These are phyloP conservation scores for Drosophila pruinosa DNA, from an alignment of 1,140 invertebrate species.

Conservation along the genomic window DNA sequence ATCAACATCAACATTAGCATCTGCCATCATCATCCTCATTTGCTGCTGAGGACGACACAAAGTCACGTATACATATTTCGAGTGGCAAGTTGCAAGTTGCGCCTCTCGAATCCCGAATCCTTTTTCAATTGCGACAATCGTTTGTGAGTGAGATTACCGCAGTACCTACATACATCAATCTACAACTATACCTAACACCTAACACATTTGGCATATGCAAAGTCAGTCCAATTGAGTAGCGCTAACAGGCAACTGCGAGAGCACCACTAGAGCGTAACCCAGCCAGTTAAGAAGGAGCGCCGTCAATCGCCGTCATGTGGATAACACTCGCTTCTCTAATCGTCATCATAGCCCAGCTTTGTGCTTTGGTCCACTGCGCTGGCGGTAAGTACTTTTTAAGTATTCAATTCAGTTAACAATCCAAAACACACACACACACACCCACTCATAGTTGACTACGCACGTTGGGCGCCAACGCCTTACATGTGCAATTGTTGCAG, in stretches of 20 bases:
- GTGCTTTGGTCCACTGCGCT: slow-evolving; percentile 53
- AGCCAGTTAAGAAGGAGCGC: slow-evolving; percentile 9
- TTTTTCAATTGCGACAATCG: slow-evolving; percentile 39
- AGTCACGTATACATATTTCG: neutral
- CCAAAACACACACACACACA: neutral
- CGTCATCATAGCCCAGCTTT: slow-evolving; percentile 60
- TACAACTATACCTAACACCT: no score
- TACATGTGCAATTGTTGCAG: neutral
- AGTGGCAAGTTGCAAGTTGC: no score
- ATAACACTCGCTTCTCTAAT: slow-evolving; percentile 44
- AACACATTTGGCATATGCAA: neutral
- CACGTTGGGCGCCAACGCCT: no score
- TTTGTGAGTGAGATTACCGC: slow-evolving; percentile 37
- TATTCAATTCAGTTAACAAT: neutral
- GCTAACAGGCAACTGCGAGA: neutral
- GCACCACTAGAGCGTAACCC: neutral
- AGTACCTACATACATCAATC: neutral
- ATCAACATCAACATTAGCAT: neutral
- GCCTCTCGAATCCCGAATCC: no score
- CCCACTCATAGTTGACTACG: no score
- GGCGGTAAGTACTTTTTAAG: slow-evolving; percentile 74
- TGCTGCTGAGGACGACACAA: slow-evolving; percentile 7
- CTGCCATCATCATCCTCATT: neutral
- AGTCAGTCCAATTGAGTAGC: neutral
- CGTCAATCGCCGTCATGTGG: slow-evolving; percentile 63